These are phyloP conservation scores for Gymnocypris eckloni DNA, from an alignment of 2,797 vertebrate species.

Conservation along the genomic window DNA sequence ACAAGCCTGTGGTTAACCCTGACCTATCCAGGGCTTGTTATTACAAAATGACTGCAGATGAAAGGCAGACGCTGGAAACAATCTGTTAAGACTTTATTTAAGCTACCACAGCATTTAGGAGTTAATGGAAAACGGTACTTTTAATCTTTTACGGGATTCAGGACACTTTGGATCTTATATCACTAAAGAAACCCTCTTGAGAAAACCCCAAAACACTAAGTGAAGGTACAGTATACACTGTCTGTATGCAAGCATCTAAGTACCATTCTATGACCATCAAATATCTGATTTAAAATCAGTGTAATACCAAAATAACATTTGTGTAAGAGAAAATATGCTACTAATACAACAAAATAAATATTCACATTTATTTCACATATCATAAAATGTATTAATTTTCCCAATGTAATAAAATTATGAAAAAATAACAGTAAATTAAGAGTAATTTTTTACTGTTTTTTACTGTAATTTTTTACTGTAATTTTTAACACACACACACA, in stretches of 20 bases:
- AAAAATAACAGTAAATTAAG: background rate
- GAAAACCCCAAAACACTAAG: background rate
- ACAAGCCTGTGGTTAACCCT: constrained; percentile 76
- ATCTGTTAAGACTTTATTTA: background rate
- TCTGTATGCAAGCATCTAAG: background rate
- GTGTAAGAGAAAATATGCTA: background rate
- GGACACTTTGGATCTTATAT: background rate
- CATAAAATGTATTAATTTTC: background rate
- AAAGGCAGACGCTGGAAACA: constrained; percentile 63
- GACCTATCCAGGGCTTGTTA: constrained; percentile 71
- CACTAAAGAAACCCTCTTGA: background rate
- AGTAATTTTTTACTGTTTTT: too few species aligned
- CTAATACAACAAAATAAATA: background rate
- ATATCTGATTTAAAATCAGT: background rate
- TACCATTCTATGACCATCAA: background rate
- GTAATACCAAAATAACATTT: background rate
- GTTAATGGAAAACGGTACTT: background rate
- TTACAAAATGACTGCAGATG: constrained; percentile 67
- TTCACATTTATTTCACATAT: background rate
- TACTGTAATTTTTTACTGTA: too few species aligned
- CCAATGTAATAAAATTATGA: background rate
- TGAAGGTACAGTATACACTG: background rate
- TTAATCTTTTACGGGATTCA: background rate
- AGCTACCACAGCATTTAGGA: background rate
- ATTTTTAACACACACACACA: too few species aligned